Evolutionary conservation across 2,888 invertebrate species (phyloP).

Genomic region (Parnassius smintheus): DNA sequence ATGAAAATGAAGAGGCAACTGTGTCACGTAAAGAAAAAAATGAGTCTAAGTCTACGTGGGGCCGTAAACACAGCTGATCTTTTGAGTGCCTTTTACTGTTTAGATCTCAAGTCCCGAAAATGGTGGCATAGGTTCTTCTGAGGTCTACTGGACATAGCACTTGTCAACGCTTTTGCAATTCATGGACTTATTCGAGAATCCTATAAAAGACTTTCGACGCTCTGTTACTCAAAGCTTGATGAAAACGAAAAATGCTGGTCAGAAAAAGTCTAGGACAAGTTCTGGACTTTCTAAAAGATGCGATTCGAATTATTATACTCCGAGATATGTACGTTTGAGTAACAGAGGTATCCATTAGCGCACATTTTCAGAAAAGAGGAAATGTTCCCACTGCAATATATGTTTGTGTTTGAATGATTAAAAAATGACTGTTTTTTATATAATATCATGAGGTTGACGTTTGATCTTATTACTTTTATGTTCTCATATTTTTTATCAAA

Average conservation of each 20-base stretch:
- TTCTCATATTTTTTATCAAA: neutral
- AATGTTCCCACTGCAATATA: constrained; percentile 30
- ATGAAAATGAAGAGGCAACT: neutral
- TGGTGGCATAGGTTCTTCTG: too few species aligned
- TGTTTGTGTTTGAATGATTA: constrained; percentile 27
- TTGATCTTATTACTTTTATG: neutral
- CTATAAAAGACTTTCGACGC: constrained; percentile 25
- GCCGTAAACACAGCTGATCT: constrained; percentile 38
- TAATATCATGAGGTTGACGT: neutral
- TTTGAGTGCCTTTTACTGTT: constrained; percentile 41
- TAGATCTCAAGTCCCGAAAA: constrained; percentile 42
- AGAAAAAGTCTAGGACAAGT: constrained; percentile 26
- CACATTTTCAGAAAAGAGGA: constrained; percentile 30
- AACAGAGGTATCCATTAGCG: constrained; percentile 35
- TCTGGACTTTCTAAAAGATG: constrained; percentile 33
- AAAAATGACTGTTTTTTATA: constrained; percentile 17
- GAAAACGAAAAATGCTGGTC: constrained; percentile 28
- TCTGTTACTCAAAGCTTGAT: neutral
- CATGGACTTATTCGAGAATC: constrained; percentile 16
- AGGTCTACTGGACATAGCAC: too few species aligned
- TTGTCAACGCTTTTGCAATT: constrained; percentile 13
- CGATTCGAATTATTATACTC: constrained; percentile 31
- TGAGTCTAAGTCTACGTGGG: neutral
- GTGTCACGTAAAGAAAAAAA: constrained; percentile 12
- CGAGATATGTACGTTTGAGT: constrained; percentile 31